These are phyloP conservation scores for Acrobasis suavella DNA, from an alignment of 2,888 invertebrate genomes.

Conservation along the genomic window DNA sequence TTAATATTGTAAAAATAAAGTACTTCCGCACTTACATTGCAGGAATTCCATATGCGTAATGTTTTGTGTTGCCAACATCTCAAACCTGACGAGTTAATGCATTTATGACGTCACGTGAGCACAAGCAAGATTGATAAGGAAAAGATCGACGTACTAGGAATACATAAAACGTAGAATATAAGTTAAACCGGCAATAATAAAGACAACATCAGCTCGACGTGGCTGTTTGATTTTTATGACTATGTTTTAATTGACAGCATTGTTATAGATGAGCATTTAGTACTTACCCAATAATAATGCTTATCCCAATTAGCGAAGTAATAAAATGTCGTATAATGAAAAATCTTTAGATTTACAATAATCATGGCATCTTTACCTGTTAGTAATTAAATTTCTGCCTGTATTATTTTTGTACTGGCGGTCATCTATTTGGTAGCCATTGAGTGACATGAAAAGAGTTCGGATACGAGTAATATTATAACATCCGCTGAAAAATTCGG, in stretches of 20 bases:
- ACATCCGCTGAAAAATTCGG: too few species aligned
- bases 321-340: background rate
- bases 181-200: constrained; percentile 17
- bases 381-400: too few species aligned
- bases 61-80: constrained; percentile 30
- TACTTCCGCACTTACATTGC: constrained; percentile 14
- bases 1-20: background rate
- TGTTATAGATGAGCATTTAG: background rate
- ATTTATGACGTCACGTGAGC: constrained; percentile 23
- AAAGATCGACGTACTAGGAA: constrained; percentile 23
- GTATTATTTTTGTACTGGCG: too few species aligned
- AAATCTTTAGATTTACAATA: too few species aligned
- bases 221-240: constrained; percentile 7
- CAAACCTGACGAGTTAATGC: constrained; percentile 35
- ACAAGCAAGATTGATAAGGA: constrained; percentile 27
- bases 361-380: too few species aligned
- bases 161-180: constrained; percentile 21
- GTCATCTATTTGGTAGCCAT: too few species aligned
- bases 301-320: background rate
- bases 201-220: constrained; percentile 10
- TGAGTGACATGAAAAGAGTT: too few species aligned
- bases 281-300: background rate
- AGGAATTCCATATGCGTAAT: constrained; percentile 3
- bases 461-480: too few species aligned
- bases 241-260: constrained; percentile 8